Base-by-base conservation (phyloP, 53 echinoderm and acorn worm species). In the Holothuria scabra region DNA sequence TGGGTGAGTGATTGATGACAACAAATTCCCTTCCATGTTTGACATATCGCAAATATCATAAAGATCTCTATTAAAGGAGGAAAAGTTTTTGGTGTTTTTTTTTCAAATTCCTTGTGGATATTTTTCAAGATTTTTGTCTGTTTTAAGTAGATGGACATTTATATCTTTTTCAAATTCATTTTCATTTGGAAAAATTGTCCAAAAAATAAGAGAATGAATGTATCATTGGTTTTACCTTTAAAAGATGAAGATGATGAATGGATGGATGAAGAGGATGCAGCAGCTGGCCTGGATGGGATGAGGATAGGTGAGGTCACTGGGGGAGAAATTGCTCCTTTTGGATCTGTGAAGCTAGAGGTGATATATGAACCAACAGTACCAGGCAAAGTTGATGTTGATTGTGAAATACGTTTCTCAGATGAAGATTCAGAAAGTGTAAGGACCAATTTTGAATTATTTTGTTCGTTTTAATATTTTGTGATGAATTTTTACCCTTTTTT, bases 381-480 rank as follows among this genome's bases (percentile, higher is more conserved):
- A 18, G 99, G 99, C 61, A 91, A 86, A 84, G 93, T 99, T 22
- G 93, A 99, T 34, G 92, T 95, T 35, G 99, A 99, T 68, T 99
- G 95, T 91, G 99, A 99, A 87, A 72, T 99, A 10, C 58, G 95
- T 41, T 99, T 99, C 72, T 59, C 86, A 2, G 99, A 99, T 82
- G 88, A 85, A 28, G 85, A 90, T 23, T 99, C 99, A n/a, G 88
- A 84, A 33, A 87, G 57, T 23, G 99, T 99, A 83, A 85, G 91
- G 69, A 37, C 64, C 11, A 64, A 19, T 11, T n/a, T n/a, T n/a
- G n/a, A n/a, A n/a, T n/a, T n/a, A 41, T 64, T 26, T 10, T 82
- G 30, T 63, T 49, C 26, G n/a, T 3, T 37, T 21, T 78, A 24
- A 48, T 0, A 11, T 69, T 8, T 69, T 20, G 3, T 69, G 21